These are phyloP conservation scores for Corticium candelabrum DNA, from an alignment of 37 sponge, comb jelly and placozoan species.

Conservation along the genomic window DNA sequence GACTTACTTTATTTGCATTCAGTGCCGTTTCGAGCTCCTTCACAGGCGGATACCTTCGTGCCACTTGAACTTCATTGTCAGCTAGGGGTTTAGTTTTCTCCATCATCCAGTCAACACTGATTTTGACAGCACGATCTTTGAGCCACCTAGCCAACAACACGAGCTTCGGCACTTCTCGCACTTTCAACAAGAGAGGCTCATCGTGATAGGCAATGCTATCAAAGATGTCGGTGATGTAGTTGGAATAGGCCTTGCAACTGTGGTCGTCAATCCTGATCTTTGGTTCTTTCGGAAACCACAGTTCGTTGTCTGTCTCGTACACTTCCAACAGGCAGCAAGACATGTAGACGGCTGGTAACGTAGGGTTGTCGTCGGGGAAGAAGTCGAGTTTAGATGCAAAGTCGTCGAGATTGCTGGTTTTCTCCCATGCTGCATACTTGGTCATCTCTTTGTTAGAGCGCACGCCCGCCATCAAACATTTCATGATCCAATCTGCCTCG, in stretches of 20 bases:
- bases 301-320: not conserved
- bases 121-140: constrained; percentile 8
- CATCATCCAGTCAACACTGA: constrained; percentile 24
- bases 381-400: constrained; percentile 19
- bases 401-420: constrained; percentile 21
- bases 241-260: not conserved
- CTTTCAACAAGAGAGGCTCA: constrained; percentile 30
- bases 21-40: no score
- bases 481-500: constrained; percentile 38
- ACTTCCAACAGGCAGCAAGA: no score
- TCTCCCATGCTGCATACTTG: constrained; percentile 13
- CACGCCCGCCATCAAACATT: constrained; percentile 7
- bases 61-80: no score
- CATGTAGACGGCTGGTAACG: no score
- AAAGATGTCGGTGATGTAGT: constrained; percentile 17
- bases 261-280: constrained; percentile 17
- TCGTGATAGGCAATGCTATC: constrained; percentile 21
- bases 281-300: constrained; percentile 26
- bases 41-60: no score
- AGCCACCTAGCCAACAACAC: constrained; percentile 31
- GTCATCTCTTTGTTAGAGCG: constrained; percentile 13
- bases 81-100: not conserved
- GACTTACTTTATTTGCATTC: no score
- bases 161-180: constrained; percentile 26
- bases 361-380: not conserved